A percentile compares a stretch with the other conserved stretches of the same genome.
phyloP scores from a whole-genome alignment of 2,888 invertebrate genomes.

The Polymixis lichenea region DNA sequence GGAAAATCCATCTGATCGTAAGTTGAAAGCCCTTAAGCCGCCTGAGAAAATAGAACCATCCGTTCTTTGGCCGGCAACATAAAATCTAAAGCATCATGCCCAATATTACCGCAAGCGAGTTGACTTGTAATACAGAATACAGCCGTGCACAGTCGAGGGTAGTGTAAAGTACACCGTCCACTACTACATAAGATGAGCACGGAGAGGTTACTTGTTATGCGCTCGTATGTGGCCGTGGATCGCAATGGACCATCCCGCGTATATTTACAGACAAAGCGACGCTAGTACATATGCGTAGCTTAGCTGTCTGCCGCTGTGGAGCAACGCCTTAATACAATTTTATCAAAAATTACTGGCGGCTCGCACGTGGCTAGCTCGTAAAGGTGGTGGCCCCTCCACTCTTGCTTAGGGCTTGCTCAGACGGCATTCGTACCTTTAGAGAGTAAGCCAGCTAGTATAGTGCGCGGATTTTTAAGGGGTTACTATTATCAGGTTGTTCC shows the following conservation, averaged over 20 bases:
- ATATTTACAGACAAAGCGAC: neutral
- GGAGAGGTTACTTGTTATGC: neutral
- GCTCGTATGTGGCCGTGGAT: neutral
- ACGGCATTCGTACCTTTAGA: constrained; percentile 9
- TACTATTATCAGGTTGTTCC: neutral
- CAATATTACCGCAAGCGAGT: constrained; percentile 60
- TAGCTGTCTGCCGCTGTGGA: neutral
- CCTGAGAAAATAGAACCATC: constrained; percentile 47
- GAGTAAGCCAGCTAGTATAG: constrained; percentile 1
- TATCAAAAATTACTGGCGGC: constrained; percentile 80
- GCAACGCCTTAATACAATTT: constrained; percentile 72
- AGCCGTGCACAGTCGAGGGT: constrained; percentile 64
- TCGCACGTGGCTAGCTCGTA: constrained; percentile 80
- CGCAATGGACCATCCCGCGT: no score
- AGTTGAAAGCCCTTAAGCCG: constrained; percentile 16
- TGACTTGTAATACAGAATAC: constrained; percentile 67
- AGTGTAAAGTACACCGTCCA: constrained; percentile 62
- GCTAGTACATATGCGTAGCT: neutral
- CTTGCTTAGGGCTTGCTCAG: constrained; percentile 28
- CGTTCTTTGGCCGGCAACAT: constrained; percentile 26
- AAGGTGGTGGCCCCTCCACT: constrained; percentile 76
- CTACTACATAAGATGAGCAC: neutral
- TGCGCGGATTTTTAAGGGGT: neutral
- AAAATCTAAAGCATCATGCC: constrained; percentile 57
- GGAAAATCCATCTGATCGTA: constrained; percentile 16